phyloP scores from a whole-genome alignment of 92 coral and sea anemone genomes.

The Pocillopora meandrina region DNA sequence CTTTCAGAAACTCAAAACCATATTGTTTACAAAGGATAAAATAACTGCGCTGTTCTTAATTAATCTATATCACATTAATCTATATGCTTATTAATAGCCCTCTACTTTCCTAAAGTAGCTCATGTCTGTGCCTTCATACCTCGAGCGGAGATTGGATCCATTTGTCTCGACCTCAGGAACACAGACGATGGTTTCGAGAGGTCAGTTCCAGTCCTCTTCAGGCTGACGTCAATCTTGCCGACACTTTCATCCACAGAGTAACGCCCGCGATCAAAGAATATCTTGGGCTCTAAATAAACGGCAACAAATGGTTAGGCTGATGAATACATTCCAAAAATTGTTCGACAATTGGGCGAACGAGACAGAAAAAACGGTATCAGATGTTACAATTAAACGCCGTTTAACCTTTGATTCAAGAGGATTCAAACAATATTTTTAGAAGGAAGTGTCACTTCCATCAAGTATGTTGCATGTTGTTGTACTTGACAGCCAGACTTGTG shows the following conservation, averaged over 20 bases:
- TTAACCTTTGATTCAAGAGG: background rate
- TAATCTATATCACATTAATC: too few species aligned
- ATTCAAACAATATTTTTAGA: background rate
- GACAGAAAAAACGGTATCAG: too few species aligned
- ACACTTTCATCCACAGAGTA: constrained; percentile 80
- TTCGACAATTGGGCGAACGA: too few species aligned
- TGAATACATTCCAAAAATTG: background rate
- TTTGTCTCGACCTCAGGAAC: constrained; percentile 89
- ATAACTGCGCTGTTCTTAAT: too few species aligned
- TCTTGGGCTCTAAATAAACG: constrained; percentile 69
- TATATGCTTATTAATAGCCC: too few species aligned
- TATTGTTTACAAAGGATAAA: too few species aligned
- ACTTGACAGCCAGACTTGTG: background rate
- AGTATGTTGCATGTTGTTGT: background rate
- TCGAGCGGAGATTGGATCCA: constrained; percentile 81
- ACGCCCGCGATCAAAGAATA: constrained; percentile 56
- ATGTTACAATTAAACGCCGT: background rate
- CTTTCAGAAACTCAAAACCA: too few species aligned
- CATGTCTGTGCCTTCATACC: constrained; percentile 48
- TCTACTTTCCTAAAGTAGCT: background rate
- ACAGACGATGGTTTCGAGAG: constrained; percentile 80
- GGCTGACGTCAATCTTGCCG: constrained; percentile 55
- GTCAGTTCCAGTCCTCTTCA: constrained; percentile 93
- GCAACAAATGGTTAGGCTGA: background rate
- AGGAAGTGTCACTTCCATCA: background rate